These are phyloP conservation scores for Hyperopisus bebe DNA, from an alignment of 2,113 vertebrate genomes.

Conservation along the genomic window DNA sequence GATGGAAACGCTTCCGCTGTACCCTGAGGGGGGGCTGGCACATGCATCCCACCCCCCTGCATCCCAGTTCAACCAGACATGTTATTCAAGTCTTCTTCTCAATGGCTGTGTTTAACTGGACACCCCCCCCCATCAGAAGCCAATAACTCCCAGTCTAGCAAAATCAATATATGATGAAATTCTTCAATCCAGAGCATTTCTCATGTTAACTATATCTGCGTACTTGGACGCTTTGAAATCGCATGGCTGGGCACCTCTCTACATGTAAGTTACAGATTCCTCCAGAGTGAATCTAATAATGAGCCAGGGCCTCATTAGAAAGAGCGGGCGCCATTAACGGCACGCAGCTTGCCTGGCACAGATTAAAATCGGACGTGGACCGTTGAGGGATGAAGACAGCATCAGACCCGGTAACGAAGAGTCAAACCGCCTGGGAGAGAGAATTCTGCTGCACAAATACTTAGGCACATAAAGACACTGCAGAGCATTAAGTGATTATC, in stretches of 20 bases:
- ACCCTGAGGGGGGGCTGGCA: background rate
- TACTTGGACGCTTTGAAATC: background rate
- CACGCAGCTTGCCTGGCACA: background rate
- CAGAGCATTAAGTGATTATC: slow-evolving; percentile 43
- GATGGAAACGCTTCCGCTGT: background rate
- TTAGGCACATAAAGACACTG: slow-evolving; percentile 30
- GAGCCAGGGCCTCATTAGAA: background rate
- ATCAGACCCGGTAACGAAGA: background rate
- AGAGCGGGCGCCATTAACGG: background rate
- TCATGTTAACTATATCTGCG: background rate
- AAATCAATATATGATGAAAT: background rate
- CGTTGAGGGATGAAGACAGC: background rate
- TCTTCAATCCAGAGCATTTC: background rate
- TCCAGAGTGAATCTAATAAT: background rate
- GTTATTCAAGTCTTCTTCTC: background rate
- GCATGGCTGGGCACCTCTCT: background rate
- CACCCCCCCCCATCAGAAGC: background rate
- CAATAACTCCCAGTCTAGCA: background rate
- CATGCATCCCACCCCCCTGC: background rate
- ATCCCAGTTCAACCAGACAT: background rate
- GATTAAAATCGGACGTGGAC: background rate
- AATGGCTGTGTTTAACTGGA: background rate
- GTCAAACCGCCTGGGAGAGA: background rate
- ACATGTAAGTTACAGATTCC: background rate
- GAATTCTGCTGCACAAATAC: slow-evolving; percentile 18